phyloP scores from a whole-genome alignment of 2,797 vertebrate species.

The Okamejei kenojei region DNA sequence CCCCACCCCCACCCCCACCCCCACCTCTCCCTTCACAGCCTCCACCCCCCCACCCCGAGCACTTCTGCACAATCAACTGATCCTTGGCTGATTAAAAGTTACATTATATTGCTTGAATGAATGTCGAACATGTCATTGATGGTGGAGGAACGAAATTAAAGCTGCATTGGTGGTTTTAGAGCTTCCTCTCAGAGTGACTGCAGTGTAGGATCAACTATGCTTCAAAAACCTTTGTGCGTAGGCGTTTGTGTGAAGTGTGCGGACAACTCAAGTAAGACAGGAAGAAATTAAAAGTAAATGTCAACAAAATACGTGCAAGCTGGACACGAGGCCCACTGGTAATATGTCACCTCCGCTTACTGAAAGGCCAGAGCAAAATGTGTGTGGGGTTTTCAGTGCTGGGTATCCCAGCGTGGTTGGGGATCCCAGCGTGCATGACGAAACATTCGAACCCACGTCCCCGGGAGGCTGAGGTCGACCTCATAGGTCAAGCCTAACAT shows the following conservation, averaged over 20 bases:
- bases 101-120: not conserved
- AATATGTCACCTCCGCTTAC: conserved; percentile 9
- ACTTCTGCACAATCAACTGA: not conserved
- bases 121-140: not conserved
- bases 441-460: not conserved
- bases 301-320: not conserved
- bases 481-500: conserved; percentile 22
- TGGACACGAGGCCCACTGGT: no score
- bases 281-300: conserved; percentile 6
- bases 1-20: not conserved
- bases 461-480: conserved; percentile 28
- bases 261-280: conserved; percentile 1
- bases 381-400: not conserved
- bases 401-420: not conserved
- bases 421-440: not conserved
- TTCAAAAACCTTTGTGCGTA: conserved; percentile 8
- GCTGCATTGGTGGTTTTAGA: conserved; percentile 8
- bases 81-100: not conserved
- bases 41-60: not conserved
- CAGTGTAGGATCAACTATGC: conserved; percentile 19
- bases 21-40: not conserved
- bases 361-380: conserved; percentile 11
- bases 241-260: conserved; percentile 18
- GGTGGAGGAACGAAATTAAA: not conserved
- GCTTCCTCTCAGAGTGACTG: not conserved